phyloP scores from a whole-genome alignment of 1,140 invertebrate species.

The Magallana gigas region DNA sequence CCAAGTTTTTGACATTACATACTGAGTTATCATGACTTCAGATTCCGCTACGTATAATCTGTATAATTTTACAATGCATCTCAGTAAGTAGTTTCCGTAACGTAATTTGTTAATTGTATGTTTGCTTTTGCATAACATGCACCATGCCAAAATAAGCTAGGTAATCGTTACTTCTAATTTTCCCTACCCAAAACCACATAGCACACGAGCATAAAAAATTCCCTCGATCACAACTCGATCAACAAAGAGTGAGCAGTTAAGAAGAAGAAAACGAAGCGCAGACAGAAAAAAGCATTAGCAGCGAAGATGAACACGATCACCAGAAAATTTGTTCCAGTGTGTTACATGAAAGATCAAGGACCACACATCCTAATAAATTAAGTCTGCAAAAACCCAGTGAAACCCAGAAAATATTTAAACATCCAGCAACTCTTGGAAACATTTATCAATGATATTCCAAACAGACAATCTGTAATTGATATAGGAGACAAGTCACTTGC shows the following conservation, averaged over 20 bases:
- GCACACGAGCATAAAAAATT: not conserved
- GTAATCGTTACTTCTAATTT: conserved; percentile 16
- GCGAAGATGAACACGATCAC: not conserved
- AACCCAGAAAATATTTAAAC: too few species aligned
- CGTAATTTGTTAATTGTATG: conserved; percentile 34
- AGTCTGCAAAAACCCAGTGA: not conserved
- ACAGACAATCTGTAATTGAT: not conserved
- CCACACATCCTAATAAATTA: not conserved
- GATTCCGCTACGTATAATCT: conserved; percentile 12
- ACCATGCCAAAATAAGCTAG: conserved; percentile 31
- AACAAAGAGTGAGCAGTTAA: not conserved
- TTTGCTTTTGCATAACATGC: conserved; percentile 33
- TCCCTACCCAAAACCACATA: not conserved
- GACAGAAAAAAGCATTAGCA: not conserved
- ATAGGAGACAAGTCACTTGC: not conserved
- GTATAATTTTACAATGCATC: conserved; percentile 21
- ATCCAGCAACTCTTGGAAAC: too few species aligned
- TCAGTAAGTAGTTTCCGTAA: conserved; percentile 11
- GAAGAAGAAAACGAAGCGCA: not conserved
- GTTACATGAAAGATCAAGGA: conserved; percentile 32
- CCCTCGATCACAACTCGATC: not conserved
- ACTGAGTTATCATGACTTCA: conserved; percentile 1
- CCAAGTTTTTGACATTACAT: conserved; percentile 35
- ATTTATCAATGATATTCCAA: conserved; percentile 13
- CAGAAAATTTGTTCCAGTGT: not conserved